Conservation (phyloP, 2,113 vertebrate genomes). For the Phyllostomus discolor region DNA sequence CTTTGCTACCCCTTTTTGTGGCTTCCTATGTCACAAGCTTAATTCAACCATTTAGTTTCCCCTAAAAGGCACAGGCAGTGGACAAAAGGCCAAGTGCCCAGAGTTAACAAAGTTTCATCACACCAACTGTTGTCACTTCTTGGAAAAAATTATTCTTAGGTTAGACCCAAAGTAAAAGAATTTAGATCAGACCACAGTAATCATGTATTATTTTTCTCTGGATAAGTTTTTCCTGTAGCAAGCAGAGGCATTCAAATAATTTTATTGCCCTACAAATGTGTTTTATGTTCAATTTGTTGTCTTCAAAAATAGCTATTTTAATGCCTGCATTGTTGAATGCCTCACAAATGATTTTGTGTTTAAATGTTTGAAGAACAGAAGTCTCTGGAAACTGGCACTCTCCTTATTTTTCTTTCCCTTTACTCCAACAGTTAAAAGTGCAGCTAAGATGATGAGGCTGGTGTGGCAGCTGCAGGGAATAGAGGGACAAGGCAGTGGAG, state of each 20-base stretch:
- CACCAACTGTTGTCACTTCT: neutral
- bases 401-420: neutral
- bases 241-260: neutral
- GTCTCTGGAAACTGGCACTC: neutral
- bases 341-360: neutral
- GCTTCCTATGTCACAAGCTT: neutral
- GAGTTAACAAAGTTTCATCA: neutral
- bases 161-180: neutral
- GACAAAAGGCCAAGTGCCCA: neutral
- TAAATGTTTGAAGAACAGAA: neutral
- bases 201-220: neutral
- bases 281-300: neutral
- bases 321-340: neutral
- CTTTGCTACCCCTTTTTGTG: neutral
- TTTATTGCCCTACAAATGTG: neutral
- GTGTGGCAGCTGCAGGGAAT: neutral
- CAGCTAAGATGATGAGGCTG: neutral
- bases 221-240: neutral
- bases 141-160: neutral
- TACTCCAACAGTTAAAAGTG: neutral
- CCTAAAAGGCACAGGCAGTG: neutral
- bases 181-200: neutral
- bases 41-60: neutral
- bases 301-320: constrained; percentile 23
- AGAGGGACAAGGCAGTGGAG: neutral